A percentile compares a stretch with the other conserved stretches of the same genome.
These are phyloP conservation scores for Echinops telfairi DNA, from an alignment of 2,113 vertebrate species.

Conservation along the genomic window DNA sequence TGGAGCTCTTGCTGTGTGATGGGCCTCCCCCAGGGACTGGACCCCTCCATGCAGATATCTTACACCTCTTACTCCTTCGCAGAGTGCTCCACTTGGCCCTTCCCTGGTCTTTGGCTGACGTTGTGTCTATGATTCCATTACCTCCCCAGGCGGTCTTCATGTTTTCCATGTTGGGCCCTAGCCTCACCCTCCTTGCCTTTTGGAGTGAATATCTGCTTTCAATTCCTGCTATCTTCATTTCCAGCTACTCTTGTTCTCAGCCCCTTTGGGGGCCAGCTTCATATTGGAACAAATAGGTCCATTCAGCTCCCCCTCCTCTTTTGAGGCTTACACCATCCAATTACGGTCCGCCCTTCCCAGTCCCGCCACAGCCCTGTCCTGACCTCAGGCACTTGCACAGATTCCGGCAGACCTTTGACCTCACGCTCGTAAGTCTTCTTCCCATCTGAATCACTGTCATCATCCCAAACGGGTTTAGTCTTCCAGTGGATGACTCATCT, in stretches of 20 bases:
- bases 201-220: background rate
- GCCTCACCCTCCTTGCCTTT: slow-evolving; percentile 22
- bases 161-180: background rate
- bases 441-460: background rate
- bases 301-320: background rate
- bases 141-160: slow-evolving; percentile 8
- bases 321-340: background rate
- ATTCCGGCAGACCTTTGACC: background rate
- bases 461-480: slow-evolving; percentile 36
- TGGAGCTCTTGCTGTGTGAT: background rate
- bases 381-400: background rate
- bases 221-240: slow-evolving; percentile 6
- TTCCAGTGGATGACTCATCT: slow-evolving; percentile 47
- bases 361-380: background rate
- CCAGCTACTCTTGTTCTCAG: background rate
- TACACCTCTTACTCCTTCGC: background rate
- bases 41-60: background rate
- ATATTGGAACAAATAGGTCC: background rate
- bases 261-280: background rate
- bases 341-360: background rate
- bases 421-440: background rate
- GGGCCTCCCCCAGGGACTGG: background rate
- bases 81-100: background rate
- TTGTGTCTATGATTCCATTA: slow-evolving; percentile 10
- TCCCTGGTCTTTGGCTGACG: background rate